Conservation (phyloP, 2,797 vertebrate species). For the Anguilla anguilla region DNA sequence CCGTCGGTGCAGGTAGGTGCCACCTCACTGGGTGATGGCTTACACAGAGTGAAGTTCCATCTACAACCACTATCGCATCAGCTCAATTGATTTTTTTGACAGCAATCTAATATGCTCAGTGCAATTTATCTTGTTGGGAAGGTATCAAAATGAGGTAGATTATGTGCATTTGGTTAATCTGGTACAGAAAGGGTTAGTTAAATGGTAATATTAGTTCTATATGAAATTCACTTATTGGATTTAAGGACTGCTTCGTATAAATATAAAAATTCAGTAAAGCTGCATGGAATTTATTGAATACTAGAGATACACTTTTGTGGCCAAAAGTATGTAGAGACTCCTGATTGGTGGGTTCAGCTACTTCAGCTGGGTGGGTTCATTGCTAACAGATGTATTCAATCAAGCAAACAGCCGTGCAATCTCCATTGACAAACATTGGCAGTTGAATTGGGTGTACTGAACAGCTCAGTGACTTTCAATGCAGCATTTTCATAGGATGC, state of each 20-base stretch:
- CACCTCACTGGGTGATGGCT: not conserved
- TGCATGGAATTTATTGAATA: not conserved
- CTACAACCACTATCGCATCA: not conserved
- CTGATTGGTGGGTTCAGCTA: no score
- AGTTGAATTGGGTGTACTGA: no score
- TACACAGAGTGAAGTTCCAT: not conserved
- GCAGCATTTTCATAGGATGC: no score
- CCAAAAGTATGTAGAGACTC: no score
- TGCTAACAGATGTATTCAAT: no score
- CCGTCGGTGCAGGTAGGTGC: conserved; percentile 82
- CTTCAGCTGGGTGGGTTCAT: no score
- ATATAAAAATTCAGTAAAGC: not conserved
- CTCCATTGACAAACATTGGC: no score
- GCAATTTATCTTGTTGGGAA: not conserved
- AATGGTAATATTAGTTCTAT: not conserved
- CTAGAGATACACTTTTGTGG: not conserved
- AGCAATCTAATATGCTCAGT: not conserved
- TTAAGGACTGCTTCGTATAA: not conserved
- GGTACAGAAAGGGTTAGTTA: not conserved
- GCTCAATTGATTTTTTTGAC: not conserved
- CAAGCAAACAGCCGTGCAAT: no score
- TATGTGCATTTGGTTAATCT: not conserved
- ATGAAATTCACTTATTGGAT: not conserved
- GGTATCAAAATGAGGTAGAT: not conserved
- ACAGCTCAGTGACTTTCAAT: no score